Evolutionary conservation across 2,888 invertebrate species (phyloP), one percentile per base, ranked within the genome.

Genomic region (Disparrhopalites patrizii): DNA sequence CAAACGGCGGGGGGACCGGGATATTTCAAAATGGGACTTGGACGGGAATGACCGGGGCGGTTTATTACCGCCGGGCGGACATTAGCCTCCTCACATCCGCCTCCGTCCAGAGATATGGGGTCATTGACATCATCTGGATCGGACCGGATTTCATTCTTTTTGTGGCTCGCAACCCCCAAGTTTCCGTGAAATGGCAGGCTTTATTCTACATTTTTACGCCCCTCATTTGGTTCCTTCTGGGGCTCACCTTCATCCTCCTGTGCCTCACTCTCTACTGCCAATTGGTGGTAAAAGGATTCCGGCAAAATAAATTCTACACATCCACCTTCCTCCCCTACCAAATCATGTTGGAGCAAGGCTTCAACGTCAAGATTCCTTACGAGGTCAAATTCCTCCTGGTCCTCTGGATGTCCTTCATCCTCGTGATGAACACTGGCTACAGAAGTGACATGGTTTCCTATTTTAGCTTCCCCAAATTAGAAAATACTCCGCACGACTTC

Each of bases 361-460:
- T 47, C 27, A 20, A 51, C 31, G 15, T 51, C 8, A 5, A 28
- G 1, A 33, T 61, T 1, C 61, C 61, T 15, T 2, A 3, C 3
- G 7, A 18, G 8, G n/a, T 47, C 2, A 51, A 25, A 33, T 30
- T 51, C 5, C 3, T 61, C 5, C 20, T 31, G 0, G 10, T n/a
- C 2, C 18, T 61, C 10, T 61, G 51, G 51, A 61, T 61, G 51
- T 61, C 51, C 23, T 61, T 51, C 36, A 20, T 51, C 25, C 50
- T 61, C 30, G 20, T 51, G 15, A 36, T 61, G 23, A 3, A 1
- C 1, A 61, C 61, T 10, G 61, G 61, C 5, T 61, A 61, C 25
- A 20, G 51, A 4, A 31, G 33, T 25, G 61, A 61, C n/a, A 33
- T 61, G 5, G 61, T 61, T 15, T n/a, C 33, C 15, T 47, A 61